Percentiles rank a stretch among this genome's conserved stretches.
Conservation (phyloP, 2,888 invertebrate genomes). For the Tryphoninae sp. region DNA sequence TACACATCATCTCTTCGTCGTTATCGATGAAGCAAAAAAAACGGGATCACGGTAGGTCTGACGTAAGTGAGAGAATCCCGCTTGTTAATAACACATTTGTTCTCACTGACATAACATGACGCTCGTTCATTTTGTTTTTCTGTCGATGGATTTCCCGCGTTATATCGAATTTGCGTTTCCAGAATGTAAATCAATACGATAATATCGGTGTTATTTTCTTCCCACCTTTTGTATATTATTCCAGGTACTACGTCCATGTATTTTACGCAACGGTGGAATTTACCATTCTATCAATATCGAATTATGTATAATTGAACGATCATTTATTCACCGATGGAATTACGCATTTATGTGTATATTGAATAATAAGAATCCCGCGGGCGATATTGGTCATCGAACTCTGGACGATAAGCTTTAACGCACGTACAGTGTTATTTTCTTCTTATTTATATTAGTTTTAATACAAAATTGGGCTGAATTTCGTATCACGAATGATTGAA, state of each 20-base stretch:
- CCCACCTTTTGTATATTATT: not conserved
- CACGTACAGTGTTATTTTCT: no score
- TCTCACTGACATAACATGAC: not conserved
- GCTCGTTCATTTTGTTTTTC: not conserved
- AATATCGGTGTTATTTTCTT: not conserved
- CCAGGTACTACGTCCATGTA: not conserved
- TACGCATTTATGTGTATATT: not conserved
- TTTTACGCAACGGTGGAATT: not conserved
- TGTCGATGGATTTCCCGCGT: not conserved
- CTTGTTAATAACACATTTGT: conserved; percentile 35
- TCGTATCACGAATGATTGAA: no score
- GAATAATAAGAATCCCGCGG: not conserved
- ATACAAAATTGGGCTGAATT: no score
- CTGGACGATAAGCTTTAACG: not conserved
- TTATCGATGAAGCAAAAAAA: not conserved
- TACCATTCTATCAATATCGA: not conserved
- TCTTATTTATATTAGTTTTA: no score
- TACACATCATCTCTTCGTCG: not conserved
- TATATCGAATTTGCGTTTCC: not conserved
- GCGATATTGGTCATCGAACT: conserved; percentile 60
- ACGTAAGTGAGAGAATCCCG: conserved; percentile 40
- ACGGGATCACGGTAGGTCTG: conserved; percentile 12
- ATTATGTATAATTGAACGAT: not conserved
- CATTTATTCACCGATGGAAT: not conserved
- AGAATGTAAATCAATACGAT: conserved; percentile 7